Conservation (phyloP, 2,113 vertebrate species). For the Shinisaurus crocodilurus region DNA sequence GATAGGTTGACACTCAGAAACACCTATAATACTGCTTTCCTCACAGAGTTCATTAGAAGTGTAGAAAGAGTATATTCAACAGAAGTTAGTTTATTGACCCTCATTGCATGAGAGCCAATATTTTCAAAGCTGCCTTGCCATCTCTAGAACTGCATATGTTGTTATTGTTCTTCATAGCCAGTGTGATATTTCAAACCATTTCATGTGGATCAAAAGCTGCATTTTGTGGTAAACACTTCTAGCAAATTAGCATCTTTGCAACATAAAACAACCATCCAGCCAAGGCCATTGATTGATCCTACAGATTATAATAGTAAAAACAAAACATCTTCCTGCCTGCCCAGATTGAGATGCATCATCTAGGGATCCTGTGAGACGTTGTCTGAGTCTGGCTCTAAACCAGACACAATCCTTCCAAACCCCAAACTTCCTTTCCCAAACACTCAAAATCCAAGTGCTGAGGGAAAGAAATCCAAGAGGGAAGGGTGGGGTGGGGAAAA, state of each 20-base stretch:
- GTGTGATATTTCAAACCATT: neutral
- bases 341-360: neutral
- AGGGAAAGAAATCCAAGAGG: neutral
- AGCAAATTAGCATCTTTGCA: neutral
- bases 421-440: neutral
- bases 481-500: too few relatives aligned
- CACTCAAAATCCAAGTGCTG: neutral
- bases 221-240: neutral
- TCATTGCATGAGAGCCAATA: neutral
- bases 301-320: neutral
- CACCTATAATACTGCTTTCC: accelerated
- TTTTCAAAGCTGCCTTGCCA: neutral
- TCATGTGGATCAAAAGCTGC: neutral
- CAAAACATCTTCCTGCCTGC: neutral
- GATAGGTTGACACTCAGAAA: accelerated
- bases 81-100: neutral
- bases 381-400: neutral
- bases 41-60: neutral
- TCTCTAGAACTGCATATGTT: neutral
- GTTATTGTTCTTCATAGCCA: neutral
- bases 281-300: constrained; percentile 23
- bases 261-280: neutral
- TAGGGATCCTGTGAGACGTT: neutral
- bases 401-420: neutral
- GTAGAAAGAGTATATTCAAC: neutral